These are phyloP conservation scores for Subanguina moxae DNA, from an alignment of 1,140 invertebrate genomes.

Conservation along the genomic window DNA sequence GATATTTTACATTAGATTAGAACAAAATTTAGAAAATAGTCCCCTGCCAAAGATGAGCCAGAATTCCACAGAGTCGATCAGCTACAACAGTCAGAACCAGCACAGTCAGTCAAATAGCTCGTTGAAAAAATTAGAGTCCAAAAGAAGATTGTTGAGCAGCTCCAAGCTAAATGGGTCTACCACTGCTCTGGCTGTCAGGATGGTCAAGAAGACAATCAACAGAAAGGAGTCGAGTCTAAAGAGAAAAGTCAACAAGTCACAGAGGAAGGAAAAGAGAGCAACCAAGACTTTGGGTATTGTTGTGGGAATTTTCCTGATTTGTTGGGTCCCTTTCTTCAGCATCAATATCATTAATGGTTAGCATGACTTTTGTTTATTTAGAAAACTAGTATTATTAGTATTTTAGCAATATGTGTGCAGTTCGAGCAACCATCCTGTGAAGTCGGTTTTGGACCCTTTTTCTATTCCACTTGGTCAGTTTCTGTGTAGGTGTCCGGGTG, in stretches of 20 bases:
- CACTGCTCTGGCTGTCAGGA: constrained; percentile 38
- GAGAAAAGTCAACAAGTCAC: constrained; percentile 54
- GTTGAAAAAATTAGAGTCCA: background rate
- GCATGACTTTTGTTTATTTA: no score
- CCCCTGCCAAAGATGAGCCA: background rate
- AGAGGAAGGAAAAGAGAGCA: constrained; percentile 79
- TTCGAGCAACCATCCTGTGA: constrained; percentile 71
- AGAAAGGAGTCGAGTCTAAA: constrained; percentile 45
- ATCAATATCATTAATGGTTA: constrained; percentile 80
- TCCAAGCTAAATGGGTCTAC: constrained; percentile 29
- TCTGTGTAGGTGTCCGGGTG: no score
- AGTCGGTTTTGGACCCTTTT: constrained; percentile 81
- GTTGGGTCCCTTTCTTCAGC: constrained; percentile 98
- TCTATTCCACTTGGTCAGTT: constrained; percentile 64
- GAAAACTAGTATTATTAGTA: no score
- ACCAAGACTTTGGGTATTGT: constrained; percentile 98
- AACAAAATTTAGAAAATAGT: no score
- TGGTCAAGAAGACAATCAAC: constrained; percentile 45
- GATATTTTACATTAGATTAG: no score
- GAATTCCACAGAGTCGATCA: background rate
- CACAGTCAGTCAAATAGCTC: background rate
- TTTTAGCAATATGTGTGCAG: constrained; percentile 79
- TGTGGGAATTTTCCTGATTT: constrained; percentile 88
- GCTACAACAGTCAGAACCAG: background rate
- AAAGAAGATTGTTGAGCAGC: background rate